Conservation (phyloP, 37 sponge, comb jelly and placozoan species). For the Beroe ovata region DNA sequence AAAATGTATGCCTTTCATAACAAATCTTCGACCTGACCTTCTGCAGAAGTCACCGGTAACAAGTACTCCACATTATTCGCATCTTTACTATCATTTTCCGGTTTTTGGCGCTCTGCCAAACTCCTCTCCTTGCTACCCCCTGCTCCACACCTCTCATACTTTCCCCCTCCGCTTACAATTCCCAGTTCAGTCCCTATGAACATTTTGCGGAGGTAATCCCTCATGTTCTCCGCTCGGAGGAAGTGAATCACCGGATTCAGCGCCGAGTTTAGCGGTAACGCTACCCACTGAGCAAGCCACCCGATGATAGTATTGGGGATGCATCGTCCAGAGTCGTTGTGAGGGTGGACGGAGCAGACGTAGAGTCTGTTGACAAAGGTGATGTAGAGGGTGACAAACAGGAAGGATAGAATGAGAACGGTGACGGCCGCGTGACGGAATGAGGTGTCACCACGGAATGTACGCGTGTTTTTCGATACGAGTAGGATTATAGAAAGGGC, state of each 20-base stretch:
- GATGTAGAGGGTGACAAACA: slow-evolving; percentile 15
- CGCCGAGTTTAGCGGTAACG: slow-evolving; percentile 47
- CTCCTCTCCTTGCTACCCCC: no score
- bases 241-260: slow-evolving; percentile 49
- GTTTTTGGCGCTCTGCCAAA: no score
- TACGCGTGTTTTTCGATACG: neutral
- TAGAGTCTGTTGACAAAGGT: neutral
- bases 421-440: slow-evolving; percentile 18
- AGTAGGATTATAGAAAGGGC: neutral
- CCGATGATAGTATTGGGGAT: no score
- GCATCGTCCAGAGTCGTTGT: neutral
- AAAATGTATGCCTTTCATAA: no score
- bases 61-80: no score
- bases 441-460: neutral
- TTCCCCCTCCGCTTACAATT: no score
- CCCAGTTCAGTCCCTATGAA: no score
- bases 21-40: no score
- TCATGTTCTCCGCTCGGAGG: slow-evolving; percentile 10
- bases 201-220: neutral
- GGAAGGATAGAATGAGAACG: slow-evolving; percentile 10
- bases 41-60: no score
- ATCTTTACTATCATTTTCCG: no score
- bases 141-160: no score
- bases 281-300: slow-evolving; percentile 3
- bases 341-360: neutral